phyloP scores from a whole-genome alignment of 2,888 invertebrate genomes.

The Callinectes sapidus region DNA sequence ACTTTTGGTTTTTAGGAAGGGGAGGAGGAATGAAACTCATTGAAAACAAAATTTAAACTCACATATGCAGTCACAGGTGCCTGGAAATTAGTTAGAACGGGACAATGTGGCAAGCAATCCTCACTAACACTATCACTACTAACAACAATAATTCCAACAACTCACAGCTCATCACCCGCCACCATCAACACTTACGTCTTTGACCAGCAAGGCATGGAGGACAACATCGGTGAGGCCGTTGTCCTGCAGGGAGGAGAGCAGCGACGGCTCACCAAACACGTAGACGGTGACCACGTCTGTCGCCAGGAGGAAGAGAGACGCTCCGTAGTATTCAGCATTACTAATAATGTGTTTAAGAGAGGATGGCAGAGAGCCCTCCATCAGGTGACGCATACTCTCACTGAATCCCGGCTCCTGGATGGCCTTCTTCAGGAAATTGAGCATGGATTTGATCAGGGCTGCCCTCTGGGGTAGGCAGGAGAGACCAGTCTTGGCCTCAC shows the following conservation, averaged over 20 bases:
- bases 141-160: too few species aligned
- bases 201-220: slow-evolving; percentile 86
- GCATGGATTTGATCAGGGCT: slow-evolving; percentile 89
- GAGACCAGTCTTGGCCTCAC: slow-evolving; percentile 76
- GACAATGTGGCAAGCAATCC: too few species aligned
- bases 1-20: too few species aligned
- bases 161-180: neutral
- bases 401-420: slow-evolving; percentile 84
- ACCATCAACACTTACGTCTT: slow-evolving; percentile 79
- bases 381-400: slow-evolving; percentile 88
- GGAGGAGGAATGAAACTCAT: too few species aligned
- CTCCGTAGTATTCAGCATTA: slow-evolving; percentile 92
- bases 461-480: slow-evolving; percentile 88
- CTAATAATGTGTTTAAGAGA: slow-evolving; percentile 89
- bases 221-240: slow-evolving; percentile 91
- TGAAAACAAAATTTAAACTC: too few species aligned
- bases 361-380: slow-evolving; percentile 88
- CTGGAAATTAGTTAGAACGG: too few species aligned
- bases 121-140: too few species aligned
- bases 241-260: slow-evolving; percentile 89
- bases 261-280: slow-evolving; percentile 85
- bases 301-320: slow-evolving; percentile 87
- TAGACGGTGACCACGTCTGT: slow-evolving; percentile 92
- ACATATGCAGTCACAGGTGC: too few species aligned
- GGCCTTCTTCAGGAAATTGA: slow-evolving; percentile 90